Conservation (phyloP, 2,797 vertebrate species). For the Yasuhikotakia modesta region DNA sequence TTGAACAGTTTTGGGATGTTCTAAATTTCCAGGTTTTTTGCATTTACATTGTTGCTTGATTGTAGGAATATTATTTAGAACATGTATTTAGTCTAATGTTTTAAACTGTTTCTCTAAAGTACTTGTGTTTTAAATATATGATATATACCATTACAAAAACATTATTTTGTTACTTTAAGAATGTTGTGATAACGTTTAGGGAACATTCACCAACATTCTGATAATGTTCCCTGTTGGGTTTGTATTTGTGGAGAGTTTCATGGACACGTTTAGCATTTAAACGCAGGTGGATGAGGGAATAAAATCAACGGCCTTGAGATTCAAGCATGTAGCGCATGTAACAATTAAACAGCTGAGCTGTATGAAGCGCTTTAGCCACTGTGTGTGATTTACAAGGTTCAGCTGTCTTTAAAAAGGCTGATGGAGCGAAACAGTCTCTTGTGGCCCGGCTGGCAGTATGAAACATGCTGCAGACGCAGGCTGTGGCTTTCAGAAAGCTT, state of each 20-base stretch:
- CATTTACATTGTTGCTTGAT: too few species aligned
- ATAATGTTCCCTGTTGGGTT: not conserved
- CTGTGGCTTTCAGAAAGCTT: conserved; percentile 64
- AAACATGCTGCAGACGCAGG: conserved; percentile 60
- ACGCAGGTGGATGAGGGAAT: too few species aligned
- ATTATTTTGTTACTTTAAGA: too few species aligned
- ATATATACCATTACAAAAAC: too few species aligned
- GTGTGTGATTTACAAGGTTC: not conserved
- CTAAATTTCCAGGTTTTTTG: too few species aligned
- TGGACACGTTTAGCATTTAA: too few species aligned
- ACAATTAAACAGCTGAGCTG: not conserved
- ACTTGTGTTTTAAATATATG: not conserved
- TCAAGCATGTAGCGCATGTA: not conserved
- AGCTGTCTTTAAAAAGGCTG: not conserved
- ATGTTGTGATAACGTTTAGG: too few species aligned
- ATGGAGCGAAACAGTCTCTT: conserved; percentile 9
- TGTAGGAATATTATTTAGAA: not conserved
- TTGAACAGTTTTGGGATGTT: too few species aligned
- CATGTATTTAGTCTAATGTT: too few species aligned
- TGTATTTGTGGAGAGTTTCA: not conserved
- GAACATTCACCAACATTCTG: too few species aligned
- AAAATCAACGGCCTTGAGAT: too few species aligned
- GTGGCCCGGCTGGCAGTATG: conserved; percentile 64
- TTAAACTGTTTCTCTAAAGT: too few species aligned
- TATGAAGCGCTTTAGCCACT: not conserved